Evolutionary conservation across 2,888 invertebrate genomes (phyloP), one percentile per base, ranked within the genome.

Genomic region (Sphecodes monilicornis): DNA sequence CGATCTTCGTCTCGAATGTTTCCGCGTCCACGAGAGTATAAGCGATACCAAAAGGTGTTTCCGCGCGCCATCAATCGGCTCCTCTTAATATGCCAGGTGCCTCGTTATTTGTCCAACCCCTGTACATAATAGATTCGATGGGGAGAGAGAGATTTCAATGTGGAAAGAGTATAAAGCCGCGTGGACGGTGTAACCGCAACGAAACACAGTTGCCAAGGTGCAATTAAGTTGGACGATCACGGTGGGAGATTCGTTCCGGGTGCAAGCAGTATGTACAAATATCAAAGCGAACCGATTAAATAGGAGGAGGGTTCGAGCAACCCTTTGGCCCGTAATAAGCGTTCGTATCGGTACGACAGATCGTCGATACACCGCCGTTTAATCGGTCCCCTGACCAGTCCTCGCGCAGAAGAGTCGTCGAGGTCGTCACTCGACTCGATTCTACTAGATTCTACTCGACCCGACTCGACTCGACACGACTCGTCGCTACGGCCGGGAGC

Each of bases 401-500:
- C 26, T 11, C 71, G 26, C 66, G 29, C 39, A 13, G 32, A 22
- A 73, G 36, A 73, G 81, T 81, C 60, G 50, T 22, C 74, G 36
- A 69, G 57, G 46, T 32, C 54, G 75, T 29, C 57, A 43, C 79
- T 32, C 66, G 66, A 11, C 60, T 60, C 26, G n/a, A 26, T 26
- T 73, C 71, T 85, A 76, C 77, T 88, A 82, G 81, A 88, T 82
- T 86, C 87, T 86, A 74, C 81, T 85, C 86, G 66, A 74, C 81
- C 85, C 86, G 66, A 32, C 16, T 74, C 71, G 87, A 78, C 78
- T 87, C 83, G 81, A 87, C 82, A 83, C 87, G 87, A 75, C 84
- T 85, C 86, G 86, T 82, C 87, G 86, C 81, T 80, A 69, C 87
- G 50, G 89, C 88, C 93, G 92, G 87, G 92, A 88, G 92, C 94